Base-by-base conservation (phyloP, 2,113 vertebrate species). In the Syngnathoides biaculeatus region DNA sequence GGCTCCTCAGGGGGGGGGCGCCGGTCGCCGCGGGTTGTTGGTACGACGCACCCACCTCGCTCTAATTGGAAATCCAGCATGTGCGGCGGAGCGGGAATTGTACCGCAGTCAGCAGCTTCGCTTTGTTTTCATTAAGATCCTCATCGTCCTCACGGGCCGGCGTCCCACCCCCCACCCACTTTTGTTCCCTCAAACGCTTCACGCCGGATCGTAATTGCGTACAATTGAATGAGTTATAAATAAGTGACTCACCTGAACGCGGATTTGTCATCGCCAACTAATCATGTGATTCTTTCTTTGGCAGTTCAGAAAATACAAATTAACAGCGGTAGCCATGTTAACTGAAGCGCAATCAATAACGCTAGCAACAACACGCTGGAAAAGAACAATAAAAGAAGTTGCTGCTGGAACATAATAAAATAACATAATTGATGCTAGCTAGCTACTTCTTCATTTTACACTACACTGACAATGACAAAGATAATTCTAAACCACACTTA, bases 51-150 rank as follows among this genome's bases (percentile, higher is more conserved):
- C 64, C 64, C 72, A 66, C 70, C 68, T 53, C 72, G 39, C 71
- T 82, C 74, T 90, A 88, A 89, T 89, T 90, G 82, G 73, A 89
- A 89, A 89, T 90, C 86, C 88, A 88, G 83, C 84, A 74, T 80
- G 87, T 86, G 80, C 83, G 85, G 84, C 30, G 13, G 77, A 79
- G 83, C 87, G 87, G 87, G 89, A 90, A 90, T 87, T 87, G 43
- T 80, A 72, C 86, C 62, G 39, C 55, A 75, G 83, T 91, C 90
- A 90, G 88, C 88, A 90, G 74, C 75, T 82, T 79, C 73, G 82
- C 82, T 86, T 84, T 88, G 81, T 87, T 89, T 86, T 87, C 75
- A 84, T 89, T 86, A 89, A 84, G 67, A 78, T 61, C 64, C 78
- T 65, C 75, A 67, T 35, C 71, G 72, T 71, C 60, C 66, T 67